A percentile compares a stretch with the other conserved stretches of the same genome.
Conservation (phyloP, 2,797 vertebrate genomes). For the Enteromius thamalakanensis region DNA sequence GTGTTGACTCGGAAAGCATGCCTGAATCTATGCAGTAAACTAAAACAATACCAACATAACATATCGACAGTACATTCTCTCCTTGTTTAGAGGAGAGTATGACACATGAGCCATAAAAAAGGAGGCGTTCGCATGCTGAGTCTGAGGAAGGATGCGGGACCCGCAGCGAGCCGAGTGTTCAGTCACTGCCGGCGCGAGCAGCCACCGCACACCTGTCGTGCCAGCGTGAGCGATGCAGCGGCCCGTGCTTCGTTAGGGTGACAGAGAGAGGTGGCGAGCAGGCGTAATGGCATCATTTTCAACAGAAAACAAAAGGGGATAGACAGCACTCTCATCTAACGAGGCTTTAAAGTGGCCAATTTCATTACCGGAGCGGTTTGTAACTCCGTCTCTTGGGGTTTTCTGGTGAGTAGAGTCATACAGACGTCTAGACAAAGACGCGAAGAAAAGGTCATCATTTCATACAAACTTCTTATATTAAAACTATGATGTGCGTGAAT, state of each 20-base stretch:
- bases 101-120: constrained; percentile 31
- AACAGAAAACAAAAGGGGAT: constrained; percentile 39
- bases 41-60: not conserved
- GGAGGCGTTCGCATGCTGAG: constrained; percentile 22
- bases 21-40: constrained; percentile 17
- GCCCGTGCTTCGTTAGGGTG: constrained; percentile 53
- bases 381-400: not conserved
- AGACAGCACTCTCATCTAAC: constrained; percentile 42
- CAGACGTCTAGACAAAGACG: not conserved
- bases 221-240: constrained; percentile 40
- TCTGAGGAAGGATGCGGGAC: constrained; percentile 30
- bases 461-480: constrained; percentile 13
- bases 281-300: constrained; percentile 50
- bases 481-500: not conserved
- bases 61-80: not conserved
- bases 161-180: constrained; percentile 25
- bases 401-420: not conserved
- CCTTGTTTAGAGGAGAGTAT: constrained; percentile 17
- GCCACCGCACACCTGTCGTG: constrained; percentile 52
- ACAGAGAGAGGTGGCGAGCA: constrained; percentile 33
- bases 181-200: constrained; percentile 17
- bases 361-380: not conserved
- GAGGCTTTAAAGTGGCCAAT: not conserved
- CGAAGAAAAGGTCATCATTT: constrained; percentile 27
- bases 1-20: not conserved